Evolutionary conservation across 2,888 invertebrate species (phyloP).

Genomic region (Xestia rhomboidea): DNA sequence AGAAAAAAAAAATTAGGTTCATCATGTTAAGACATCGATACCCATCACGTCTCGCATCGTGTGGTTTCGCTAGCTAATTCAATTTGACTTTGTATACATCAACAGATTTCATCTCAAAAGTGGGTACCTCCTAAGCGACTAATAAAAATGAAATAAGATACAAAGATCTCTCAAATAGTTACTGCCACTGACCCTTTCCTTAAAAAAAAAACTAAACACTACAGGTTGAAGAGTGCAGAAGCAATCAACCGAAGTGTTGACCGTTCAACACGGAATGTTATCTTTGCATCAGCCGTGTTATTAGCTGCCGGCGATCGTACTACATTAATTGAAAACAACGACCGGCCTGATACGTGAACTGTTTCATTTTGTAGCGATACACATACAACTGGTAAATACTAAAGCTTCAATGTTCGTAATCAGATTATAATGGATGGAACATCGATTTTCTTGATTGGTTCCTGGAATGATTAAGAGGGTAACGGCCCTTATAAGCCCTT

Average conservation of each 20-base stretch:
- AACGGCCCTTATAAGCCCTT: background rate
- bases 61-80: background rate
- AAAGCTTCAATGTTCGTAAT: background rate
- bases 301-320: conserved; percentile 9
- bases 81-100: background rate
- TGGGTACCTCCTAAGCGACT: background rate
- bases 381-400: background rate
- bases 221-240: conserved; percentile 17
- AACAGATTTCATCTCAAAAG: background rate
- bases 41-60: background rate
- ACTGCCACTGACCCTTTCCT: background rate
- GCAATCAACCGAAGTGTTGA: conserved; percentile 49
- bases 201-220: background rate
- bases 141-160: background rate
- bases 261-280: conserved; percentile 38
- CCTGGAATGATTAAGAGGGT: background rate
- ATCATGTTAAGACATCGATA: background rate
- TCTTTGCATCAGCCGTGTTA: conserved; percentile 38
- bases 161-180: background rate
- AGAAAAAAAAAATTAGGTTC: background rate
- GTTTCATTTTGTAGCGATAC: background rate
- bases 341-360: background rate
- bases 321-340: conserved; percentile 24
- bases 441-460: conserved; percentile 14
- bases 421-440: background rate